Base-by-base conservation (phyloP, 2,888 invertebrate species). In the Dorcus hopei region DNA sequence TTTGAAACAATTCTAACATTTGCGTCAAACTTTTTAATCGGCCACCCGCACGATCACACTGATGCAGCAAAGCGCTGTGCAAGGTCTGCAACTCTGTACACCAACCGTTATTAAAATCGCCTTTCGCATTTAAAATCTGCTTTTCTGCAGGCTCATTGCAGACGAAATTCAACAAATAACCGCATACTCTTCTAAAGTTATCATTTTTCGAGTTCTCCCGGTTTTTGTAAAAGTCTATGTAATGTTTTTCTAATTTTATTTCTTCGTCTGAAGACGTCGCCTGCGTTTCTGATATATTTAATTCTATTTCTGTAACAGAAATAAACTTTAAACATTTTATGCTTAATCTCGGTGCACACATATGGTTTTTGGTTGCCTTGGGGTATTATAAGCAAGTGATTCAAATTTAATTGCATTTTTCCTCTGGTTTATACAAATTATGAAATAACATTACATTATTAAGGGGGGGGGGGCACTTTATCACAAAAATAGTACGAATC, bases 21-120 rank as follows among this genome's bases (percentile, higher is more conserved):
- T 78, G 72, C 7, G 73, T 73, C 14, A 80, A 68, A 55, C 78
- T 76, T 41, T 72, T 65, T 2, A 75, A 64, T 45, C 79, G 71
- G 45, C 66, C 69, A 14, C 68, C 57, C 0, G 77, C 77, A 33
- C 78, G 68, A 11, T 67, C 61, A 41, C 75, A 77, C 56, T 80
- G 80, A 2, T 67, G 65, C 9, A 69, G 51, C 39, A 79, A 67
- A 1, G 79, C 76, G 38, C 65, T 66, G 51, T 72, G 66, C 2
- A 80, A 52, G 0, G 70, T 66, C 2, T 60, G 41, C 1, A 77
- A 73, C 42, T 78, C 77, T 3, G 75, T 75, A 53, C 69, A 73
- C 78, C 78, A 79, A 0, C 77, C 76, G 47, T 70, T 72, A n/a
- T 69, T 68, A 33, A 57, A 54, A 45, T 68, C 68, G 4, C 69